Conservation (phyloP, 2,888 invertebrate genomes). For the Oasisia sp. region DNA sequence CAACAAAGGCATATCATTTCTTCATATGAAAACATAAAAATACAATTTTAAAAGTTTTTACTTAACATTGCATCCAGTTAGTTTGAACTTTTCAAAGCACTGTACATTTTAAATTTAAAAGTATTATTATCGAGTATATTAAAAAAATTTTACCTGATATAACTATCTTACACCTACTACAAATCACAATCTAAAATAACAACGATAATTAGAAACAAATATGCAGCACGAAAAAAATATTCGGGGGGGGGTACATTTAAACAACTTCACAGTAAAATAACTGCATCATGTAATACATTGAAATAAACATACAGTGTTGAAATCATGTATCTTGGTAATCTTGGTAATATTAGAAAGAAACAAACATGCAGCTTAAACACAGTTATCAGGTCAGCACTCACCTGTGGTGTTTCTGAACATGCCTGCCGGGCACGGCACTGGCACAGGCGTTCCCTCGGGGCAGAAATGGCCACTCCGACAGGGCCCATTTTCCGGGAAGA, state of each 20-base stretch:
- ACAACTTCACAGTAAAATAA: neutral
- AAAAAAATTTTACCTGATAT: no score
- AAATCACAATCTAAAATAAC: no score
- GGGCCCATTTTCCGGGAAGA: slow-evolving; percentile 55
- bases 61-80: no score
- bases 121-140: no score
- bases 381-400: slow-evolving; percentile 34
- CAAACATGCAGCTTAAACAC: neutral
- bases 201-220: no score
- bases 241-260: neutral
- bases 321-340: neutral
- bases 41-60: no score
- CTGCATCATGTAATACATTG: neutral
- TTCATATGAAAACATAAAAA: no score
- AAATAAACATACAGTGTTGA: neutral
- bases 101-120: no score
- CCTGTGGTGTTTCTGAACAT: slow-evolving; percentile 56
- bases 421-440: slow-evolving; percentile 57
- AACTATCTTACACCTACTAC: no score
- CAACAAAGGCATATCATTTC: no score
- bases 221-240: neutral
- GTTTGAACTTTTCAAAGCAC: no score
- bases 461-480: slow-evolving; percentile 61
- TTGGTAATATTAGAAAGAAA: neutral
- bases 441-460: slow-evolving; percentile 54